Base-by-base conservation (phyloP, 2,888 invertebrate genomes). In the Synergus gifuensis region DNA sequence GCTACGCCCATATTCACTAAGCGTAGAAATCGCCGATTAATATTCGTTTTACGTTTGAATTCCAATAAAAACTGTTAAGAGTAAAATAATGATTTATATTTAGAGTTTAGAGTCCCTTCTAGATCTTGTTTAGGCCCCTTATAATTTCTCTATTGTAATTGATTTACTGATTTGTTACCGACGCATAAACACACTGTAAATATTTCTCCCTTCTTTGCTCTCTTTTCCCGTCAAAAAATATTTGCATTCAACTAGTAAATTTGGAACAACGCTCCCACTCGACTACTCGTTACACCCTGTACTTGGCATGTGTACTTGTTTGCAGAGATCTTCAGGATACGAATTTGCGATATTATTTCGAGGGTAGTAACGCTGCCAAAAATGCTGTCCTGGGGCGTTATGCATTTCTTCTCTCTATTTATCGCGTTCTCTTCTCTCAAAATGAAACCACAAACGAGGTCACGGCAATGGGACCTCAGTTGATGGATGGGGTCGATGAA, bases 211-310 rank as follows among this genome's bases (percentile, higher is more conserved):
- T 66, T 54, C 62, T 79, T 60, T 81, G 58, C 54, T 12, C 77
- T 79, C 82, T 40, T 82, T 79, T 78, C 81, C 78, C 76, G 28
- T 82, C 63, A 83, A 87, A 89, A 89, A 90, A 87, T 88, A 89
- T 90, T 89, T 89, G 86, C 88, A 86, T 88, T 86, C 86, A 85
- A 84, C 88, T 85, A 86, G 88, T 86, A 86, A 84, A 84, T 49
- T 54, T 54, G 73, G 54, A 40, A 44, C 73, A 79, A 76, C 81
- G 76, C 76, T 4, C 78, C 80, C 78, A 83, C 81, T 83, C 83
- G 82, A 82, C 82, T 82, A 60, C 81, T 83, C 82, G 86, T 86
- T 86, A 87, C 84, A 86, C 84, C 82, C 83, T 79, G 58, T 46
- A 76, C 76, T 79, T 78, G 82, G 78, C 84, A 79, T 81, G 80